Conservation (phyloP, 2,113 vertebrate genomes). For the Phoenicopterus ruber region DNA sequence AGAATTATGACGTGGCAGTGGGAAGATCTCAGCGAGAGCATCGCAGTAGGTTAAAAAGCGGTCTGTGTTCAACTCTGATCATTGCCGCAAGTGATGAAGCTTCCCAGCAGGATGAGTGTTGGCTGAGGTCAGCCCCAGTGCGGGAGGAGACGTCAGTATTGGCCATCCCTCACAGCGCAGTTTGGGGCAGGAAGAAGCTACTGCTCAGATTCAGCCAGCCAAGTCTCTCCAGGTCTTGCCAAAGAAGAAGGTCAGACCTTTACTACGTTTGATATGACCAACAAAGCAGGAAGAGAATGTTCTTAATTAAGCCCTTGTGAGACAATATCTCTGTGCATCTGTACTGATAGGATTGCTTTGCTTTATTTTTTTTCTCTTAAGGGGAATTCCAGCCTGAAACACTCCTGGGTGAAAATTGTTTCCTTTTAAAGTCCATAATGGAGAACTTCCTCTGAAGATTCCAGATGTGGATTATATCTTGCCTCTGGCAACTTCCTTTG, state of each 20-base stretch:
- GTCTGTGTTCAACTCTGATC: neutral
- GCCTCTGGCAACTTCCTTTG: neutral
- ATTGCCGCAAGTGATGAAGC: neutral
- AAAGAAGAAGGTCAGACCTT: neutral
- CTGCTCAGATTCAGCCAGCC: neutral
- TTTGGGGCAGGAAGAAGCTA: neutral
- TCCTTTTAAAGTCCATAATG: neutral
- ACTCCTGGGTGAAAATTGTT: neutral
- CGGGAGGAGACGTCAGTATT: neutral
- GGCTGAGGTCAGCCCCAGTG: neutral
- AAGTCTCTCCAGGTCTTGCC: neutral
- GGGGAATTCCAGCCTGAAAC: neutral
- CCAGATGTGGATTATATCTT: neutral
- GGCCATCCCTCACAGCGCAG: neutral
- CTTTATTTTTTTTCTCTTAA: neutral
- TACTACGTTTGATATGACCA: neutral
- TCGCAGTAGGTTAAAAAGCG: neutral
- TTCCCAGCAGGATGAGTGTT: neutral
- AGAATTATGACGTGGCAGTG: neutral
- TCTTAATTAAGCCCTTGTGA: neutral
- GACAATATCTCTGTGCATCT: neutral
- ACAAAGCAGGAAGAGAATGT: neutral
- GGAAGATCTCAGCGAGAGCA: neutral
- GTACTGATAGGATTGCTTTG: neutral
- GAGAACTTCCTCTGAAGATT: neutral